phyloP scores from a whole-genome alignment of 2,797 vertebrate species.

The Fundulus diaphanus region DNA sequence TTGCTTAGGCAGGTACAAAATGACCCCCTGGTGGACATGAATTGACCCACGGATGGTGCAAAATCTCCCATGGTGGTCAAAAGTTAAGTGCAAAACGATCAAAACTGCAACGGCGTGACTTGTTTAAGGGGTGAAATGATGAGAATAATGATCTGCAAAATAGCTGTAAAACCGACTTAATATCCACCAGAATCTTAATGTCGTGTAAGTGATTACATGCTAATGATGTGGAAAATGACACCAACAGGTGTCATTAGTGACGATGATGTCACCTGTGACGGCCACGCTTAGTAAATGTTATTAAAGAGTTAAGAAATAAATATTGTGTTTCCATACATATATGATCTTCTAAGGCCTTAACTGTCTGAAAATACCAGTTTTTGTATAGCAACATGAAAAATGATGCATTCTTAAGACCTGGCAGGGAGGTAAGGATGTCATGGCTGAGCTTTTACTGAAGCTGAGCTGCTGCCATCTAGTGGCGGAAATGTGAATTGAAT shows the following conservation, averaged over 20 bases:
- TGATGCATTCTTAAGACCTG: slow-evolving; percentile 57
- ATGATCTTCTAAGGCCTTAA: slow-evolving; percentile 30
- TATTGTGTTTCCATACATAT: slow-evolving; percentile 2
- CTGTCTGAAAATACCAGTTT: slow-evolving; percentile 22
- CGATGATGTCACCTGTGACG: slow-evolving; percentile 39
- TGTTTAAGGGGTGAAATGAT: neutral
- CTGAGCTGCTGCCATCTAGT: slow-evolving; percentile 89
- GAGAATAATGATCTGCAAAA: neutral
- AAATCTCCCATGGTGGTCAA: neutral
- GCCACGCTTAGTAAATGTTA: neutral
- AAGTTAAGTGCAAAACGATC: neutral
- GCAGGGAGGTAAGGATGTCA: neutral
- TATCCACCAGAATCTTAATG: slow-evolving; percentile 9
- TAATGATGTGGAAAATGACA: slow-evolving; percentile 19
- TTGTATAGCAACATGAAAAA: slow-evolving; percentile 59
- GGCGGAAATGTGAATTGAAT: slow-evolving; percentile 43
- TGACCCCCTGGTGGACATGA: neutral
- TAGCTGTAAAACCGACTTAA: slow-evolving; percentile 6
- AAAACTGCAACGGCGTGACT: neutral
- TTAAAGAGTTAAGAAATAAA: slow-evolving; percentile 4
- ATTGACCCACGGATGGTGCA: neutral
- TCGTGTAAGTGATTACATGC: neutral
- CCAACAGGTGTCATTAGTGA: slow-evolving; percentile 26
- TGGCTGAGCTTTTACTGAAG: slow-evolving; percentile 56
- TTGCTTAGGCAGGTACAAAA: neutral